Conservation (phyloP, 2,797 vertebrate species). For the Chelonia mydas region DNA sequence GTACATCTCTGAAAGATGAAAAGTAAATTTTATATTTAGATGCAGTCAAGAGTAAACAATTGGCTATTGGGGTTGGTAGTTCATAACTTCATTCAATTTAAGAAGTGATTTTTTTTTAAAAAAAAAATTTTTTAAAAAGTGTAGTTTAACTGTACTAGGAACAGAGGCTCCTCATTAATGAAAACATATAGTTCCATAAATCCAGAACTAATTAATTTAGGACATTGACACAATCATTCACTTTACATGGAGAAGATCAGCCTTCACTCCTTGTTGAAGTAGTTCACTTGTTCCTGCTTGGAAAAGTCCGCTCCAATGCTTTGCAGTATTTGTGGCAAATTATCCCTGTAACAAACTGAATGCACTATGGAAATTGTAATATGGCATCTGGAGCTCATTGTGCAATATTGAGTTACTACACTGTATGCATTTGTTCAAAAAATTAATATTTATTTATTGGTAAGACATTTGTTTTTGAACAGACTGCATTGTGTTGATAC, state of each 20-base stretch:
- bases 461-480: conserved; percentile 66
- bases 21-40: background rate
- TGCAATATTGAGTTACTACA: conserved; percentile 63
- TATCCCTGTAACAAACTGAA: conserved; percentile 48
- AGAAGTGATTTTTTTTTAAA: conserved; percentile 13
- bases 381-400: conserved; percentile 35
- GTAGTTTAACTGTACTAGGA: background rate
- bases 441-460: conserved; percentile 65
- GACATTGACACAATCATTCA: background rate
- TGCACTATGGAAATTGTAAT: conserved; percentile 42
- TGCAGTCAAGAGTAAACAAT: background rate
- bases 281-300: conserved; percentile 28
- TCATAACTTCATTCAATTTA: background rate
- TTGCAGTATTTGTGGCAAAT: conserved; percentile 60
- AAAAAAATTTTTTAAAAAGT: background rate
- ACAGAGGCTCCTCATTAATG: conserved; percentile 40
- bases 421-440: conserved; percentile 46
- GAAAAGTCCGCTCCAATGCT: conserved; percentile 51
- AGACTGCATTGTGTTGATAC: conserved; percentile 52
- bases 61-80: background rate
- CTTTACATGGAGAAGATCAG: background rate
- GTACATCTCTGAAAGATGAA: background rate
- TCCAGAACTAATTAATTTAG: conserved; percentile 20
- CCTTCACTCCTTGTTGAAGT: conserved; percentile 6
- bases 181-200: conserved; percentile 37